Base-by-base conservation (phyloP, 2,797 vertebrate genomes). In the Myoxocephalus aenaeus region DNA sequence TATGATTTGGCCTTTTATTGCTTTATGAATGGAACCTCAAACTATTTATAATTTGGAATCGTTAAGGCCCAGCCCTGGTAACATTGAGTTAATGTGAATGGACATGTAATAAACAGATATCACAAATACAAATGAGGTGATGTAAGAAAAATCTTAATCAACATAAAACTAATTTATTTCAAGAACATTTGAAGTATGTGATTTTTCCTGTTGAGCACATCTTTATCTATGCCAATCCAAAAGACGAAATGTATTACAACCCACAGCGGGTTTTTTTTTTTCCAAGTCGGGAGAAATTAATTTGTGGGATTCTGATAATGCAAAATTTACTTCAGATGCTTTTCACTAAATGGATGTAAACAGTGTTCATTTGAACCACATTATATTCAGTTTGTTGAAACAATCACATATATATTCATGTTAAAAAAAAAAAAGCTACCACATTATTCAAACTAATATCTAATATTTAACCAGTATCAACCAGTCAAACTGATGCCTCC, bases 381-480 rank as follows among this genome's bases (percentile, higher is more conserved):
- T 93, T 91, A 93, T 95, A 91, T 92, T 96, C 91, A 91, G 93
- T 94, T 94, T 89, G 74, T 76, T 90, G 93, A 93, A 95, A 96
- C 93, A 95, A 92, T 95, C 95, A 95, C 96, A 96, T 95, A 95
- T 86, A 96, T 95, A 96, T 93, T 94, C 94, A 93, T 95, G 94
- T 96, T 79, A 77, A 81, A 63, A 94, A 79, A 77, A 81, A 63
- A 94, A 79, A 87, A 91, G 77, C 86, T 89, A 91, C 87, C 78
- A 90, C 85, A 85, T 73, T 86, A 75, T 86, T 88, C 72, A 90
- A 90, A 91, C 84, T 77, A 86, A 87, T 73, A 67, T 68, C 82
- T 86, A 87, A 75, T 40, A 32, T 84, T 84, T 67, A 80, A 80
- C 77, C 73, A 85, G 78, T 82, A 87, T 82, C 82, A 80, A 69